Evolutionary conservation across 2,113 vertebrate genomes (phyloP), one percentile per base, ranked within the genome.

Genomic region (Stigmatopora argus): DNA sequence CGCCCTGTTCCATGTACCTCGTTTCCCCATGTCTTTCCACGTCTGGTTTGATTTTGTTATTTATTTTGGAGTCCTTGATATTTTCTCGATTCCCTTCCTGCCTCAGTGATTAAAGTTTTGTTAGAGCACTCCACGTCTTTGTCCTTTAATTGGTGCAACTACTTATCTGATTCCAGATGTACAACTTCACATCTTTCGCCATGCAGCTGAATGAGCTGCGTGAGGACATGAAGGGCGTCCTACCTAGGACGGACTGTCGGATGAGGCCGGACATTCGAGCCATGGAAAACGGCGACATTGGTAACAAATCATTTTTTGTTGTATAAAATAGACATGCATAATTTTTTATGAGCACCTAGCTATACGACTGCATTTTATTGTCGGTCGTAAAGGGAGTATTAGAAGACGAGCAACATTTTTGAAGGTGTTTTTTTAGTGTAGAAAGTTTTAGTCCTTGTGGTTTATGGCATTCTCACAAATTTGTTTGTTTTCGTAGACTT

Each of bases 251-350:
- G 0, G 96, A 99, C 87, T 97, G 95, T 85, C 90, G 97, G 69
- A 83, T 96, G 52, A 92, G 97, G 48, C 96, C 97, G 0, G 97
- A 99, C 74, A 93, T 99, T 72, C 90, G 93, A 78, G 96, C 97
- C 71, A 99, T 99, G 97, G 97, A 99, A 84, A 98, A 97, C 2
- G 97, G 97, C 68, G 94, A 99, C 79, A 99, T 97, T 65, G 97
- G 97, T 99, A 90, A 88, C 11, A 17, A 18, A 31, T 31, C 26
- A 31, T 31, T 31, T 31, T 1, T 31, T 31, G 26, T 31, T 31
- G 26, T 31, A 31, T 31, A 31, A 31, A 31, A 3, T 31, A 31
- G 26, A 31, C 26, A 7, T 1, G 8, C 47, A 7, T 49, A 4
- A 18, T 51, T 51, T 51, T 51, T 51, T 1, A 18, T 49, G 15